Base-by-base conservation (phyloP, 2,113 vertebrate genomes). In the Scomber japonicus region DNA sequence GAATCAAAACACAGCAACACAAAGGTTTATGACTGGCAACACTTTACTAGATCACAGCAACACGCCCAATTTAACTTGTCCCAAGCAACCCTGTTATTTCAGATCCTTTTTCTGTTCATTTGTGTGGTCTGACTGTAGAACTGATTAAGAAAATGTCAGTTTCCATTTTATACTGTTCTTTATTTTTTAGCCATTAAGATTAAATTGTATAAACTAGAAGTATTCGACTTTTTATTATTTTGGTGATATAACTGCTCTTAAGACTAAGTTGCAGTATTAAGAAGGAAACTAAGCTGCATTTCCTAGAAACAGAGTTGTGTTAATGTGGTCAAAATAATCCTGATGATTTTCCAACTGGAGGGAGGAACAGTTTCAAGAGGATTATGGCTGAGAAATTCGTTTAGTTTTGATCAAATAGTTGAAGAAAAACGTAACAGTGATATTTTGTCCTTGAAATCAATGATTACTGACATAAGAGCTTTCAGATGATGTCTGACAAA, bases 41-140 rank as follows among this genome's bases (percentile, higher is more conserved):
- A 71, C 80, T 88, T 65, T 1, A 48, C 55, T 3, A 4, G 16
- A 75, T 65, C 87, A 9, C 64, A 72, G 91, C 88, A 90, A 84
- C 82, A 8, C 3, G 0, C 0, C 10, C 5, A 5, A 56, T 51
- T 68, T 35, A 11, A 12, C 62, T 19, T 10, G 14, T 62, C 12
- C 40, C 48, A 1, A 56, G 40, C 15, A 50, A 61, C 50, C 3
- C 35, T 53, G 16, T 16, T 16, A 69, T 66, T 50, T 67, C 30
- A 50, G 35, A 75, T 60, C 1, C 50, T 6, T 2, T 7, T 61
- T 46, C 11, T n/a, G n/a, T 63, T 76, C 49, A 14, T 73, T 45
- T 73, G 7, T 35, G 21, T 5, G 21, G 8, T 5, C 51, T 21
- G 2, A 48, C 46, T 5, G 53, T 1, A 48, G 3, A 44, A 54